Percentiles rank a stretch among this genome's conserved stretches.
Evolutionary conservation across 2,888 invertebrate genomes (phyloP).

Genomic region (Tetrapedia diversipes): DNA sequence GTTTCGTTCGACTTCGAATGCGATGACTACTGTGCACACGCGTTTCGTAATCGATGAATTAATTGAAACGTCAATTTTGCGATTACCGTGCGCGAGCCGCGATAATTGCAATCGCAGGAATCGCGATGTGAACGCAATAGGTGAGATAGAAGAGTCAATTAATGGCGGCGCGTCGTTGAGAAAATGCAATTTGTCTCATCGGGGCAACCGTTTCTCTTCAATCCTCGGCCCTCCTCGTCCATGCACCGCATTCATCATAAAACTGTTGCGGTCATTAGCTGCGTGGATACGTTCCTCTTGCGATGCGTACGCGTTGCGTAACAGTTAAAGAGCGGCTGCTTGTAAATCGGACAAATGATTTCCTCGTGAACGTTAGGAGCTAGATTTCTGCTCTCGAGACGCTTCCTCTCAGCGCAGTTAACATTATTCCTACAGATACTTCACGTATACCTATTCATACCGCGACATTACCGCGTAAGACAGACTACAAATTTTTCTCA

Average conservation of each 20-base stretch:
- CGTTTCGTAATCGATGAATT: slow-evolving; percentile 34
- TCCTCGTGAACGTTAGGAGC: neutral
- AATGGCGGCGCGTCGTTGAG: slow-evolving; percentile 34
- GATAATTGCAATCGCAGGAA: slow-evolving; percentile 25
- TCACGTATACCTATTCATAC: too few species aligned
- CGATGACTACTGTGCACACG: too few species aligned
- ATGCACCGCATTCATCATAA: slow-evolving; percentile 10
- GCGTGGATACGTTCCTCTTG: slow-evolving; percentile 15
- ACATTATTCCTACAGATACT: too few species aligned
- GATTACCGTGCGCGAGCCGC: slow-evolving; percentile 19
- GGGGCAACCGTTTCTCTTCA: slow-evolving; percentile 30
- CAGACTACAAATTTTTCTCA: too few species aligned
- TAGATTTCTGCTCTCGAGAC: neutral
- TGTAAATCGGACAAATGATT: neutral
- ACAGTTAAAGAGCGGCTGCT: slow-evolving; percentile 28
- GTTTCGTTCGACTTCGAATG: neutral
- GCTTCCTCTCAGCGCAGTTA: neutral
- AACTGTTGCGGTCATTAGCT: slow-evolving; percentile 16
- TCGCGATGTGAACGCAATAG: slow-evolving; percentile 26
- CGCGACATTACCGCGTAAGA: too few species aligned
- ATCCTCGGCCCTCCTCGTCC: slow-evolving; percentile 9
- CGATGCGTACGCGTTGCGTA: slow-evolving; percentile 31
- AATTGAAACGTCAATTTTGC: slow-evolving; percentile 42
- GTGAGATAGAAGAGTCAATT: slow-evolving; percentile 35
- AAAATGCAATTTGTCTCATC: slow-evolving; percentile 34